A percentile compares a stretch with the other conserved stretches of the same genome.
These are phyloP conservation scores for Oscheius myriophilus DNA, from an alignment of 2,888 invertebrate genomes.

Conservation along the genomic window DNA sequence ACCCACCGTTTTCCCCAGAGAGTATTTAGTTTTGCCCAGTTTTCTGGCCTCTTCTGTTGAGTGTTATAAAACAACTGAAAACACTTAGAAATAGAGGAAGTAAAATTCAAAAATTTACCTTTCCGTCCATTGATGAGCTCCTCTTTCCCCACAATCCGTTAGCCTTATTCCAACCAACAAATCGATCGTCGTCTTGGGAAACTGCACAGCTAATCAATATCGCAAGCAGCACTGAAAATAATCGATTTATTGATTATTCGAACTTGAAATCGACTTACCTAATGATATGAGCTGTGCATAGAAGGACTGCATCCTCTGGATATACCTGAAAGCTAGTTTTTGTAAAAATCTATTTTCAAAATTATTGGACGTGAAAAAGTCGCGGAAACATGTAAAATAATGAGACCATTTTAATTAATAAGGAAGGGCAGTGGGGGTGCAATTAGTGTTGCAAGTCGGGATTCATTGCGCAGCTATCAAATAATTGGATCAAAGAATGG, in stretches of 20 bases:
- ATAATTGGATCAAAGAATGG: slow-evolving; percentile 25
- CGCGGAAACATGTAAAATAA: not conserved
- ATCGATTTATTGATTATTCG: not conserved
- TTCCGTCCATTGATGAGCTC: slow-evolving; percentile 1
- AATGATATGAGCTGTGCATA: slow-evolving; percentile 18
- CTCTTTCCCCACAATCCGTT: slow-evolving; percentile 56
- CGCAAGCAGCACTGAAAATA: slow-evolving; percentile 21
- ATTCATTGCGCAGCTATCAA: slow-evolving; percentile 16
- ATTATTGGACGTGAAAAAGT: not conserved
- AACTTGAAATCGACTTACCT: slow-evolving; percentile 7
- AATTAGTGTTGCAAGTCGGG: slow-evolving; percentile 6
- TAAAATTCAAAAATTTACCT: not conserved
- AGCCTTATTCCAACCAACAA: slow-evolving; percentile 53
- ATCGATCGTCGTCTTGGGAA: slow-evolving; percentile 36
- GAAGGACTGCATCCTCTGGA: slow-evolving; percentile 20
- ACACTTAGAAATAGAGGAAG: not conserved
- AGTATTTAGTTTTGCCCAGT: slow-evolving; percentile 54
- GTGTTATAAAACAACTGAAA: slow-evolving; percentile 30
- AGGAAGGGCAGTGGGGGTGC: slow-evolving; percentile 2
- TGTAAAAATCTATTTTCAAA: too few species aligned
- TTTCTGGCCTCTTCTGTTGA: slow-evolving; percentile 45
- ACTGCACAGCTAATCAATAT: slow-evolving; percentile 18
- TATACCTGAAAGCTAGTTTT: slow-evolving; percentile 17
- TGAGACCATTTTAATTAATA: not conserved
- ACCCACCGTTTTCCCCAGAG: slow-evolving; percentile 52